Evolutionary conservation across 2,888 invertebrate species (phyloP).

Genomic region (Allygus modestus): DNA sequence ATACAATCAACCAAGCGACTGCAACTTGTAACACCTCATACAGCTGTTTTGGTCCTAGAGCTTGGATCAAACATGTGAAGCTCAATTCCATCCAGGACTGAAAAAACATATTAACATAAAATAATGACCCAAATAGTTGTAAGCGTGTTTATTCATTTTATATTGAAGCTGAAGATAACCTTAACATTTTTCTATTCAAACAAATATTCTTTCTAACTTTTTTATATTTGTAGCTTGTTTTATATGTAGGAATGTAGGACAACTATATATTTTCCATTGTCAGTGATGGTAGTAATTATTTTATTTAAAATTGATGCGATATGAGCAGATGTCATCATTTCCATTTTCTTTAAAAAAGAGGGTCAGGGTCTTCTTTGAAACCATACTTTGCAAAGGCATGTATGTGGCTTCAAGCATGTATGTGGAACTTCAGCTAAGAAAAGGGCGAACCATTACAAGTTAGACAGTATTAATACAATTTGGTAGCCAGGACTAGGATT

Average conservation of each 20-base stretch:
- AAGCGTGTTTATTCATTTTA: neutral
- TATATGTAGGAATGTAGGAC: neutral
- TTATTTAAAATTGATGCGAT: too few species aligned
- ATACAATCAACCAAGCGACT: constrained; percentile 9
- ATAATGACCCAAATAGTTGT: neutral
- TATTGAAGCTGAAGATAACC: neutral
- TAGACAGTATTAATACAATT: too few species aligned
- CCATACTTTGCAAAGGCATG: too few species aligned
- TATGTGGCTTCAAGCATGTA: too few species aligned
- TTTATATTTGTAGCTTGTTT: neutral
- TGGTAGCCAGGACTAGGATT: too few species aligned
- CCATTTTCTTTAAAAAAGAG: too few species aligned
- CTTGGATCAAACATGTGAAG: constrained; percentile 14
- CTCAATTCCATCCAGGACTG: constrained; percentile 9
- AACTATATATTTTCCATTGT: too few species aligned
- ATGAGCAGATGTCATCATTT: too few species aligned
- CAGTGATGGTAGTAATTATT: too few species aligned
- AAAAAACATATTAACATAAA: neutral
- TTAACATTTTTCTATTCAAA: neutral
- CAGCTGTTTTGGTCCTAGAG: neutral
- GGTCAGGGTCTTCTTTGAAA: too few species aligned
- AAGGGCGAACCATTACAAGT: too few species aligned
- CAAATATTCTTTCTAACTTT: neutral
- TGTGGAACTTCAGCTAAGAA: too few species aligned
- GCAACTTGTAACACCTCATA: neutral